Conservation (phyloP, 2,113 vertebrate genomes). For the Cyprinodon variegatus region DNA sequence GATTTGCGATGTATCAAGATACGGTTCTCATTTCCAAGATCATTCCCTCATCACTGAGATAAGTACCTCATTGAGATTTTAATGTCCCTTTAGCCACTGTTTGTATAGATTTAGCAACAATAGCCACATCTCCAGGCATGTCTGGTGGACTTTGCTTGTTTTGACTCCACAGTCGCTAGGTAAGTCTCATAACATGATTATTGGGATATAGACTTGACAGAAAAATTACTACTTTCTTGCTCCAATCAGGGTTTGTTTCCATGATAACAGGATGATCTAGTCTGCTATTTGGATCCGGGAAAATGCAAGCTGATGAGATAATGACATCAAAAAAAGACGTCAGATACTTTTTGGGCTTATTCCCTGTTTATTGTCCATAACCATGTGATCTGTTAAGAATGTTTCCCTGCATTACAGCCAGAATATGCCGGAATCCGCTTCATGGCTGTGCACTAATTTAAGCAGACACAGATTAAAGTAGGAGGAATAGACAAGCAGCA, state of each 20-base stretch:
- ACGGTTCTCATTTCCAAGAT: not conserved
- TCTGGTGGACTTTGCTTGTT: not conserved
- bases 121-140: not conserved
- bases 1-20: conserved; percentile 1
- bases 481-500: not conserved
- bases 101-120: not conserved
- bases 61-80: not conserved
- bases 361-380: not conserved
- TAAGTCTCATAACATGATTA: not conserved
- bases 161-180: not conserved
- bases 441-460: not conserved
- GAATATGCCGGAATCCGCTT: conserved; percentile 2
- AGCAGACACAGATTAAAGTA: not conserved
- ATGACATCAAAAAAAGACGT: not conserved
- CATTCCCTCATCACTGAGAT: not conserved
- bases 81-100: not conserved
- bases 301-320: not conserved
- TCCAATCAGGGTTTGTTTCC: not conserved
- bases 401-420: not conserved
- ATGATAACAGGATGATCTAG: not conserved
- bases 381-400: not conserved
- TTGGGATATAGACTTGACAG: not conserved
- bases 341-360: not conserved
- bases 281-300: not conserved
- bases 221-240: not conserved